phyloP scores from a whole-genome alignment of 2,888 invertebrate genomes.

The Ecliptopera silaceata region DNA sequence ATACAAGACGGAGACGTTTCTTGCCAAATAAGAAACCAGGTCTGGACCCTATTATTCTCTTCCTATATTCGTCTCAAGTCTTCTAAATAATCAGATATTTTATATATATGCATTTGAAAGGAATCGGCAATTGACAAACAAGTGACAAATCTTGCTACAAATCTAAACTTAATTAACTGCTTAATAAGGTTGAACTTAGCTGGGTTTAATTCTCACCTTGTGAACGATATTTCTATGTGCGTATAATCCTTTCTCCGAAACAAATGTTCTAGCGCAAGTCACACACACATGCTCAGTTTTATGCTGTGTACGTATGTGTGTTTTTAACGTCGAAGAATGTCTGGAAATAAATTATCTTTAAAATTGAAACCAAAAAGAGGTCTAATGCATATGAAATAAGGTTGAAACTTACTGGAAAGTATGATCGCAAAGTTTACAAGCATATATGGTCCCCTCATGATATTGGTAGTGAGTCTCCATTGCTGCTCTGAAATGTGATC shows the following conservation, averaged over 20 bases:
- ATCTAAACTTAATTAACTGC: too few species aligned
- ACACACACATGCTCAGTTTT: slow-evolving; percentile 15
- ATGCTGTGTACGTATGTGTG: slow-evolving; percentile 14
- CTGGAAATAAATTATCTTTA: slow-evolving; percentile 8
- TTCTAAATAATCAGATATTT: too few species aligned
- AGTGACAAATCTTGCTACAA: too few species aligned
- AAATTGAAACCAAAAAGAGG: too few species aligned
- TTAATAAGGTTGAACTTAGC: too few species aligned
- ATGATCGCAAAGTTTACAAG: slow-evolving; percentile 5
- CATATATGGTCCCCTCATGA: neutral
- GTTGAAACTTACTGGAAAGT: slow-evolving; percentile 6
- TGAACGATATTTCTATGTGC: slow-evolving; percentile 8
- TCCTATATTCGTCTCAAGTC: too few species aligned
- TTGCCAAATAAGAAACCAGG: too few species aligned
- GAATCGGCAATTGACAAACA: too few species aligned
- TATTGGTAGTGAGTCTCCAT: slow-evolving; percentile 7
- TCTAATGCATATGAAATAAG: neutral
- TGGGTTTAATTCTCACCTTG: slow-evolving; percentile 6
- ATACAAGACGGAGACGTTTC: too few species aligned
- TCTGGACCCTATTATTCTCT: too few species aligned
- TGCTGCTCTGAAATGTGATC: slow-evolving; percentile 4
- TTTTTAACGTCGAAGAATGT: slow-evolving; percentile 11
- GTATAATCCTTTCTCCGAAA: slow-evolving; percentile 16
- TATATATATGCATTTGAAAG: too few species aligned
- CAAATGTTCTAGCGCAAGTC: slow-evolving; percentile 21